Evolutionary conservation across 2,888 invertebrate species (phyloP), one percentile per base, ranked within the genome.

Genomic region (Archips xylosteana): DNA sequence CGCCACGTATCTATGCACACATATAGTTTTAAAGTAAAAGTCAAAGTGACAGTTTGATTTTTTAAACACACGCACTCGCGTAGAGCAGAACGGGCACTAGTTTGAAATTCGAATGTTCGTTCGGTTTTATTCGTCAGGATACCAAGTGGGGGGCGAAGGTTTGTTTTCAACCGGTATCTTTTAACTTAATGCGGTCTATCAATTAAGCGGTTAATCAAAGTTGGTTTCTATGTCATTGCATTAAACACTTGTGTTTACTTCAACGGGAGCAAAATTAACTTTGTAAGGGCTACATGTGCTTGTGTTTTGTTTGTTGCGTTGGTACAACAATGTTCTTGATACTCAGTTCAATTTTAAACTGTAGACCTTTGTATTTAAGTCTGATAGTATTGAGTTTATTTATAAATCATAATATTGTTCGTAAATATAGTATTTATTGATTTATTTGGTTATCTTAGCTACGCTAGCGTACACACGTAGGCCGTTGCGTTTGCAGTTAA

Each of bases 51-150:
- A 64, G 66, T 54, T 76, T 47, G 63, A 72, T 49, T 47, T 66
- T 71, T 75, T 69, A 69, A 71, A 75, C 75, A 70, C 72, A 74
- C 71, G 61, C 70, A 74, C 74, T 76, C 79, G 76, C 80, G 73
- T 77, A 76, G 77, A 79, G 79, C 76, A 74, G 73, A 78, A 77
- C 77, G 78, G 77, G 78, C 70, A 73, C 77, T 90, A 89, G 84
- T 87, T 86, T 80, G 82, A 84, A 86, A 79, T 85, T 84, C 75
- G 85, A 85, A 83, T 76, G 85, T 75, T 75, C 80, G 77, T 84
- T 86, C 83, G 80, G 87, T 92, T 93, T 89, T 93, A 92, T 91
- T 86, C 69, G 78, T 75, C 76, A 68, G 79, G 78, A 76, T 76
- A 78, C 78, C 34, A 36, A 75, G 78, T 77, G 79, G 83, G 81